Percentiles rank a stretch among this genome's conserved stretches.
phyloP scores from a whole-genome alignment of 2,113 vertebrate genomes.

The Chloroceryle aenea region DNA sequence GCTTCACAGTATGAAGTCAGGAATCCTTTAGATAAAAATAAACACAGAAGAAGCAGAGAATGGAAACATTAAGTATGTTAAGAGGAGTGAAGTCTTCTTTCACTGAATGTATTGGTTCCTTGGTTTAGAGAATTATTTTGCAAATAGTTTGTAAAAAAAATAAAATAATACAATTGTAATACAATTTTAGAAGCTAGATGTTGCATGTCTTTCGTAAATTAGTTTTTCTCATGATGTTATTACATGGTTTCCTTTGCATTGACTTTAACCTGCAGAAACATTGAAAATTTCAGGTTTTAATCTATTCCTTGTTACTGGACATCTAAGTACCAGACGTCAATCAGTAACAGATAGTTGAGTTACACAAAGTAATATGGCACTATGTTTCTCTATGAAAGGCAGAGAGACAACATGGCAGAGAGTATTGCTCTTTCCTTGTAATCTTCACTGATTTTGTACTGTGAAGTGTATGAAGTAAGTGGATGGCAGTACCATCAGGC shows the following conservation, averaged over 20 bases:
- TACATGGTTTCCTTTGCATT: not conserved
- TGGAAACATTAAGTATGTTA: slow-evolving; percentile 5
- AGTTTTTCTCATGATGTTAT: not conserved
- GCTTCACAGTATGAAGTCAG: slow-evolving; percentile 66
- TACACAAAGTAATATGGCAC: not conserved
- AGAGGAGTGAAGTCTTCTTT: slow-evolving; percentile 11
- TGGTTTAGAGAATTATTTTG: not conserved
- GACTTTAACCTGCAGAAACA: not conserved
- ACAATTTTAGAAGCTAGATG: not conserved
- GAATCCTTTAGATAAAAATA: slow-evolving; percentile 67
- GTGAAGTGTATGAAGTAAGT: rapidly evolving
- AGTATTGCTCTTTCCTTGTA: not conserved
- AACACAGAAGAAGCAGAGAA: slow-evolving; percentile 22
- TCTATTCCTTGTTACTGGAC: not conserved
- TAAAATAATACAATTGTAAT: not conserved
- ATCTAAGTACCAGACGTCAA: not conserved
- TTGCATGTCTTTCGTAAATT: not conserved
- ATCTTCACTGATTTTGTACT: not conserved
- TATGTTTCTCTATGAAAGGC: not conserved
- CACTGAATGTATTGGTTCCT: not conserved
- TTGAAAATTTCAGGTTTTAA: not conserved
- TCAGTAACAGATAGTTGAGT: not conserved
- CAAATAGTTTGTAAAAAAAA: not conserved
- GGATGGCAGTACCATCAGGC: not conserved
- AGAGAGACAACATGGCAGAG: rapidly evolving